These are phyloP conservation scores for Lacanobia oleracea DNA, from an alignment of 2,888 invertebrate genomes.

Conservation along the genomic window DNA sequence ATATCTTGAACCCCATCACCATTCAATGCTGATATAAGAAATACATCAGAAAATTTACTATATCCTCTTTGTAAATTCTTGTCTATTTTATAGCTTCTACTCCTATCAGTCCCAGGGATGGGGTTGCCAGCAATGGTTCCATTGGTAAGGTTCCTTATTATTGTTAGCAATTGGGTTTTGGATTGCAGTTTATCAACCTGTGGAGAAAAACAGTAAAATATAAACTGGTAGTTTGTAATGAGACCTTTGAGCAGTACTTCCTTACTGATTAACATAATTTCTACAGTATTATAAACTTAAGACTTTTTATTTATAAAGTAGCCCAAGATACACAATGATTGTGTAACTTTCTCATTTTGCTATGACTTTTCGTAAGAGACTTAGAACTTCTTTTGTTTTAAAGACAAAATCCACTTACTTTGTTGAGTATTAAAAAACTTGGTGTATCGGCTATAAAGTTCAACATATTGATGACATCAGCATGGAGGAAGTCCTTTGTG, in stretches of 20 bases:
- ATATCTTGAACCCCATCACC: conserved; percentile 94
- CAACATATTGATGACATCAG: conserved; percentile 93
- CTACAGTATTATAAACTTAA: neutral
- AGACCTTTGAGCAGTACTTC: neutral
- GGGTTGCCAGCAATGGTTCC: conserved; percentile 86
- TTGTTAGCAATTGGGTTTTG: conserved; percentile 93
- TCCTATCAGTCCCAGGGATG: conserved; percentile 75
- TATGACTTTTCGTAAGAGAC: neutral
- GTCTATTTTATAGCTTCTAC: conserved; percentile 67
- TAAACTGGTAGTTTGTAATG: neutral
- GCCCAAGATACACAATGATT: too few species aligned
- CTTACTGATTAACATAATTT: neutral
- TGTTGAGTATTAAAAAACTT: conserved; percentile 96
- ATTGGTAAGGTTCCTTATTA: conserved; percentile 93
- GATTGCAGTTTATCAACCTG: conserved; percentile 93
- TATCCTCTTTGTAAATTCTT: conserved; percentile 77
- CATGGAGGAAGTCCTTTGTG: conserved; percentile 92
- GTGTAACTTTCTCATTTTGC: neutral
- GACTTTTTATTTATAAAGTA: too few species aligned
- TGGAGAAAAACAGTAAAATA: conserved; percentile 46
- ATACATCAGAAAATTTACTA: conserved; percentile 95
- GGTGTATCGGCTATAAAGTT: conserved; percentile 91
- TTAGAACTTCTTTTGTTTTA: neutral
- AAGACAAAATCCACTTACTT: conserved; percentile 90
- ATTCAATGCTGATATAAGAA: conserved; percentile 96